Percentiles rank a stretch among this genome's conserved stretches.
Evolutionary conservation across 1,140 invertebrate species (phyloP).

Genomic region (Lamellibrachia luymesi): DNA sequence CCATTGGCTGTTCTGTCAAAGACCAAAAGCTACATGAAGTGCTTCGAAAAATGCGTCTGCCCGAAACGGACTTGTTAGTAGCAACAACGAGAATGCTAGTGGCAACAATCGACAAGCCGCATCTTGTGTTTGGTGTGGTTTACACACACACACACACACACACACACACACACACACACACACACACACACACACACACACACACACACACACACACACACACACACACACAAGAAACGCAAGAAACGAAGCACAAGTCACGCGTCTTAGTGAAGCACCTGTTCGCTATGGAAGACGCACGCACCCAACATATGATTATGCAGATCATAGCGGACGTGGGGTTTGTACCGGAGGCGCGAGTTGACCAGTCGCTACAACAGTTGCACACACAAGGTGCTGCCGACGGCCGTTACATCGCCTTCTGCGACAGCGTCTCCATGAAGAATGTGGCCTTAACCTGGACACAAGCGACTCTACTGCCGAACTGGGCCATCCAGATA

Average conservation of each 20-base stretch:
- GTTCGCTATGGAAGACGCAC: background rate
- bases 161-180: too few relatives aligned
- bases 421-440: slow-evolving; percentile 24
- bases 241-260: slow-evolving; percentile 22
- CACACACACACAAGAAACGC: background rate
- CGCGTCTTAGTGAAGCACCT: slow-evolving; percentile 19
- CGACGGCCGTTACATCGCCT: slow-evolving; percentile 20
- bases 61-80: background rate
- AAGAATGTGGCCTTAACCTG: slow-evolving; percentile 22
- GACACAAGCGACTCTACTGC: slow-evolving; percentile 20
- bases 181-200: too few relatives aligned
- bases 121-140: background rate
- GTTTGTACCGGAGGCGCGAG: background rate
- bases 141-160: too few relatives aligned
- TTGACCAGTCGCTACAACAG: background rate
- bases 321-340: background rate
- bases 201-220: too few relatives aligned
- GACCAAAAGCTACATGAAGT: slow-evolving; percentile 19
- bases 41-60: background rate
- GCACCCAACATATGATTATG: background rate
- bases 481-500: slow-evolving; percentile 26
- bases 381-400: slow-evolving; percentile 11
- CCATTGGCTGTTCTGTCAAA: too few relatives aligned
- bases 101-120: background rate
- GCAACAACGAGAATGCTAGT: background rate